phyloP scores from a whole-genome alignment of 2,888 invertebrate species.

The Deilephila elpenor region DNA sequence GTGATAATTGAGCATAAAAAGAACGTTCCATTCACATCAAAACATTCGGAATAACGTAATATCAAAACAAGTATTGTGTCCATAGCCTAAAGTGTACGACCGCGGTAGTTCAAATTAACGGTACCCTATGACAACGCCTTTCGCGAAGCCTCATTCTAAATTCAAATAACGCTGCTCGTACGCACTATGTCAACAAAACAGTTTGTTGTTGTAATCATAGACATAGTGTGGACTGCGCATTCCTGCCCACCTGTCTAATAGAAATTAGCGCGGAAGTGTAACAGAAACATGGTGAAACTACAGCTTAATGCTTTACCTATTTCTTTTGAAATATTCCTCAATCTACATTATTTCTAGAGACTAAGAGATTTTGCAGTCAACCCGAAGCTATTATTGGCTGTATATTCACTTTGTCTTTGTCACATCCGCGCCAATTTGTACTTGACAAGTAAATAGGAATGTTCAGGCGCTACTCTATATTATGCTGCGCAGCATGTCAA shows the following conservation, averaged over 20 bases:
- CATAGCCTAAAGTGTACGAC: slow-evolving; percentile 57
- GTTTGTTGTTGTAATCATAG: slow-evolving; percentile 36
- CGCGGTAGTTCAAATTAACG: slow-evolving; percentile 74
- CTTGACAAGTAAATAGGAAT: too few species aligned
- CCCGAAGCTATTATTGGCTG: too few species aligned
- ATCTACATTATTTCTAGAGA: too few species aligned
- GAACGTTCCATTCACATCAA: slow-evolving; percentile 25
- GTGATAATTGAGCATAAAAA: slow-evolving; percentile 37
- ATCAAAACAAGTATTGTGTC: slow-evolving; percentile 42
- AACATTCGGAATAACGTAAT: slow-evolving; percentile 23
- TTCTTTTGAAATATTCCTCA: too few species aligned
- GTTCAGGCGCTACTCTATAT: background rate
- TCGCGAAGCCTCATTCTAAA: slow-evolving; percentile 71
- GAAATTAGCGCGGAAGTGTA: too few species aligned
- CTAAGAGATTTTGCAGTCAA: too few species aligned
- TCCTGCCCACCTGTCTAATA: too few species aligned
- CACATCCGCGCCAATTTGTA: too few species aligned
- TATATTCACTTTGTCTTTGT: too few species aligned
- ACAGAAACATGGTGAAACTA: too few species aligned
- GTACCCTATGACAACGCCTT: slow-evolving; percentile 66
- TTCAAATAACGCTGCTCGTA: slow-evolving; percentile 67
- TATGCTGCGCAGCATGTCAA: slow-evolving; percentile 60
- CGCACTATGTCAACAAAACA: slow-evolving; percentile 65
- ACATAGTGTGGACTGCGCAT: too few species aligned
- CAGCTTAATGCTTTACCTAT: too few species aligned